Percentiles rank a stretch among this genome's conserved stretches.
Evolutionary conservation across 2,797 vertebrate species (phyloP).

Genomic region (Prionace glauca): DNA sequence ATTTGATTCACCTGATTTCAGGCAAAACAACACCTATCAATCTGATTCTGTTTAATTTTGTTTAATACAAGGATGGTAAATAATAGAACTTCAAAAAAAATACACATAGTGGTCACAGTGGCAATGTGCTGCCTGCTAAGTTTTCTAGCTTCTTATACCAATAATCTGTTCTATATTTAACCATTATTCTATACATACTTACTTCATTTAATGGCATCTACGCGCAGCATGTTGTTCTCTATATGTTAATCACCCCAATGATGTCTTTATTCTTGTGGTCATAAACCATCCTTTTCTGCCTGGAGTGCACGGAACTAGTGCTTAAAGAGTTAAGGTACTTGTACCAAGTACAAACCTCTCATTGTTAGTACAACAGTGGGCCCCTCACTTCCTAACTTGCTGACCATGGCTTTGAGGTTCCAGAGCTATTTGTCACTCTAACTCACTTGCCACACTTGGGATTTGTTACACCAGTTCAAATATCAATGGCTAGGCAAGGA

Average conservation of each 20-base stretch:
- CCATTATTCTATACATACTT: neutral
- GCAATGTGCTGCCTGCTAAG: neutral
- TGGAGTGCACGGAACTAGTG: neutral
- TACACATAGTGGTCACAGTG: neutral
- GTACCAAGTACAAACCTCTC: constrained; percentile 21
- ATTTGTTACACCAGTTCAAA: neutral
- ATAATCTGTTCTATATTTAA: neutral
- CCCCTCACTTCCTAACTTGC: constrained; percentile 4
- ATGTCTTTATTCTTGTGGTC: neutral
- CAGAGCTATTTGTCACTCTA: constrained; percentile 25
- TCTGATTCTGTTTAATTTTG: constrained; percentile 16
- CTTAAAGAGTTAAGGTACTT: neutral
- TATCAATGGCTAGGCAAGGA: neutral
- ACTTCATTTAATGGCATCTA: neutral
- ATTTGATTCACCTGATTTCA: constrained; percentile 3
- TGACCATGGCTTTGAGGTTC: neutral
- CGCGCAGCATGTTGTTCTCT: neutral
- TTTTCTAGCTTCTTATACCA: neutral
- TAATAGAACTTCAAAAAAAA: no score
- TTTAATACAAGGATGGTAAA: neutral
- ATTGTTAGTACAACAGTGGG: constrained; percentile 27
- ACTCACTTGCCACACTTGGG: neutral
- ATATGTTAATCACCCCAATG: neutral
- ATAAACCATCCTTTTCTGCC: neutral
- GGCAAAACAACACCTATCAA: neutral